Evolutionary conservation across 2,797 vertebrate genomes (phyloP).

Genomic region (Lacerta agilis): DNA sequence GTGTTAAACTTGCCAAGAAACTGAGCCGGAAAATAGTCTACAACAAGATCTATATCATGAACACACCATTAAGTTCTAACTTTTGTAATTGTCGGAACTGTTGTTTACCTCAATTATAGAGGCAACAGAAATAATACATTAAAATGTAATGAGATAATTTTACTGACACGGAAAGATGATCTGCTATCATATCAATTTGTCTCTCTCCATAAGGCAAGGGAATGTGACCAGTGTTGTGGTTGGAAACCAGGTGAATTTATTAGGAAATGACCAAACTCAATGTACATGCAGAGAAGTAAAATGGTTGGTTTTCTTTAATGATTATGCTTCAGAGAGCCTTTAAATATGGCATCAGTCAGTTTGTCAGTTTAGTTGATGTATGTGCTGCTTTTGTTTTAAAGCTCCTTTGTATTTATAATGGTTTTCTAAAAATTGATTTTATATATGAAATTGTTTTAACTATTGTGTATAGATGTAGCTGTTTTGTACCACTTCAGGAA

Average conservation of each 20-base stretch:
- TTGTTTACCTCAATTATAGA: not conserved
- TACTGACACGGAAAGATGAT: not conserved
- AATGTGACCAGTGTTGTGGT: constrained; percentile 13
- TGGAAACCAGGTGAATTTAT: constrained; percentile 10
- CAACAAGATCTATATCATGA: not conserved
- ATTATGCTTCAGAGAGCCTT: not conserved
- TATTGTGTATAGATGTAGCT: no score
- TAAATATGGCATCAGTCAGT: not conserved
- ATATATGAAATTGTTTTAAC: no score
- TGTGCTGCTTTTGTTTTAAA: not conserved
- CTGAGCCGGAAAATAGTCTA: not conserved
- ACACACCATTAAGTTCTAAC: not conserved
- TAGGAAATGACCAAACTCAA: constrained; percentile 9
- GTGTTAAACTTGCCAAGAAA: not conserved
- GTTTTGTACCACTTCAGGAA: no score
- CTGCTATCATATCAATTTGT: not conserved
- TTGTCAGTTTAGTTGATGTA: not conserved
- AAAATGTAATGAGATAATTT: constrained; percentile 15
- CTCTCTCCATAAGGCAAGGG: not conserved
- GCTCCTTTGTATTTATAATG: no score
- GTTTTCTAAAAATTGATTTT: no score
- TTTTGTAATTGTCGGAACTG: constrained; percentile 27
- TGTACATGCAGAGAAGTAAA: not conserved
- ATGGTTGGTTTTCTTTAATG: not conserved
- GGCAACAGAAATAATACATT: not conserved